phyloP scores from a whole-genome alignment of 1,140 invertebrate genomes.

The Mylabris phalerata region DNA sequence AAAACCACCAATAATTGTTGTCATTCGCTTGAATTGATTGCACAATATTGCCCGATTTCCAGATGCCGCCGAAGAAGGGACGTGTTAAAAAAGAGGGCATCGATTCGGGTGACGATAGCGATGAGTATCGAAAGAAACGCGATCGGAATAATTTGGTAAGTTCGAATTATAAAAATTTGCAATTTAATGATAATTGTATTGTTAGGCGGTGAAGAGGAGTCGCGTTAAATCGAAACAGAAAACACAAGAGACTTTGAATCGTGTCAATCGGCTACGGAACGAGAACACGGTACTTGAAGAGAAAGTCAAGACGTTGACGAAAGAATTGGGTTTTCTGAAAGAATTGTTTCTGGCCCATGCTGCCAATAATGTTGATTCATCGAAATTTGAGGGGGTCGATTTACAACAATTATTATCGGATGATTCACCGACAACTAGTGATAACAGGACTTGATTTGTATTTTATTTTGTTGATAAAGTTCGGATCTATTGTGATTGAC shows the following conservation, averaged over 20 bases:
- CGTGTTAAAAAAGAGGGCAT: conserved; percentile 32
- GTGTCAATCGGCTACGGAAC: conserved; percentile 68
- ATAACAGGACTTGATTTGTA: neutral
- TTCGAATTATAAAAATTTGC: neutral
- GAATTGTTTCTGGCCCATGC: conserved; percentile 79
- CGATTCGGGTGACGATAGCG: conserved; percentile 57
- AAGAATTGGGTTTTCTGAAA: conserved; percentile 80
- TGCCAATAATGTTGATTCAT: conserved; percentile 46
- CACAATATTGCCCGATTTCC: no score
- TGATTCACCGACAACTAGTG: conserved; percentile 24
- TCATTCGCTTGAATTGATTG: no score
- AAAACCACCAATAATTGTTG: no score
- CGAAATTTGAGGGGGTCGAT: conserved; percentile 48
- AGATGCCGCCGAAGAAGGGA: conserved; percentile 36
- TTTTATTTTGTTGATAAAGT: no score
- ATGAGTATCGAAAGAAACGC: conserved; percentile 71
- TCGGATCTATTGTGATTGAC: no score
- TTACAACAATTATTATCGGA: conserved; percentile 50
- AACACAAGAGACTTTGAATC: conserved; percentile 71
- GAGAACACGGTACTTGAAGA: conserved; percentile 82
- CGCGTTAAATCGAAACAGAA: conserved; percentile 77
- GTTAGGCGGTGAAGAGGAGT: conserved; percentile 78
- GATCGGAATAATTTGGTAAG: conserved; percentile 77
- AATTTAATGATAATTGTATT: neutral
- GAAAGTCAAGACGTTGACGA: conserved; percentile 77